Conservation (phyloP, 2,888 invertebrate species). For the Epinotia brunnichana region DNA sequence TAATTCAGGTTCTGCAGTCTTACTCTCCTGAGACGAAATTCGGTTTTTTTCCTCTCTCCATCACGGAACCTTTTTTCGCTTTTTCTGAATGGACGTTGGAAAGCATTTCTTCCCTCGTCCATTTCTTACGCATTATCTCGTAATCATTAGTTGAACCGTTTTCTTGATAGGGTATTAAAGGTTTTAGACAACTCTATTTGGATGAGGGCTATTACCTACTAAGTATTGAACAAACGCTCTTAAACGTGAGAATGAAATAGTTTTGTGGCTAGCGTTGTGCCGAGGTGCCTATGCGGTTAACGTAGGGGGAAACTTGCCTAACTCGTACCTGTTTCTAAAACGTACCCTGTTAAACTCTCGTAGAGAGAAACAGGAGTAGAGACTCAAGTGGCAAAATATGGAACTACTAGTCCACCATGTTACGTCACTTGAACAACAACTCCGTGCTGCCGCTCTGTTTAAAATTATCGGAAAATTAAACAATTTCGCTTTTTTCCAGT, state of each 20-base stretch:
- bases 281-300: neutral
- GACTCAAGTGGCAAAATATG: no score
- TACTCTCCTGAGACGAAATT: slow-evolving; percentile 83
- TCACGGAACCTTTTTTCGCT: slow-evolving; percentile 79
- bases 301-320: no score
- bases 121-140: slow-evolving; percentile 82
- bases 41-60: slow-evolving; percentile 79
- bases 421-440: no score
- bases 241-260: neutral
- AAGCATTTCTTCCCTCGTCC: slow-evolving; percentile 74
- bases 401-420: no score
- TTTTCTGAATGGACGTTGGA: slow-evolving; percentile 77
- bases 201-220: slow-evolving; percentile 51
- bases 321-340: no score
- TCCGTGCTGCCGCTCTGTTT: no score
- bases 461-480: no score
- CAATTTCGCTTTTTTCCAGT: no score
- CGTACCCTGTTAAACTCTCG: no score
- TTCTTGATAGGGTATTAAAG: slow-evolving; percentile 68
- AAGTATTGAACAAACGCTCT: neutral
- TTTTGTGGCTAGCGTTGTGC: neutral
- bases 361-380: no score
- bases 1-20: slow-evolving; percentile 78
- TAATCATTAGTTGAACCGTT: slow-evolving; percentile 78
- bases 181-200: slow-evolving; percentile 73